These are phyloP conservation scores for Nysson spinosus DNA, from an alignment of 2,888 invertebrate genomes.

Conservation along the genomic window DNA sequence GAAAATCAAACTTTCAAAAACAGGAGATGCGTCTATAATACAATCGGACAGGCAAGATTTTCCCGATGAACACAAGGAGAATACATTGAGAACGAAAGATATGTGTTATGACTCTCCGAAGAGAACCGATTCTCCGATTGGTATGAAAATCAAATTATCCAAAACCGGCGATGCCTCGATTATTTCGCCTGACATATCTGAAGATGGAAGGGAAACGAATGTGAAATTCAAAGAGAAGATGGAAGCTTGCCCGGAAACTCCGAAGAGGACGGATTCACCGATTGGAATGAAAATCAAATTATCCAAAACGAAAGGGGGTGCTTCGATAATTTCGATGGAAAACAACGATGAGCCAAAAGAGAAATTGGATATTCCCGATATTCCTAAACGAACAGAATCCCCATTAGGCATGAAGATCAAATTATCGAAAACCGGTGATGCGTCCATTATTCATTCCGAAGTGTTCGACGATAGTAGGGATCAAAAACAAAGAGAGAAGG, in stretches of 20 bases:
- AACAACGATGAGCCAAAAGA: constrained; percentile 52
- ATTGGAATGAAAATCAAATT: constrained; percentile 74
- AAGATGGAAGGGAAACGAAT: constrained; percentile 51
- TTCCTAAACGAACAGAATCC: constrained; percentile 68
- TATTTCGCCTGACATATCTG: constrained; percentile 54
- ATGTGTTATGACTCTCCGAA: constrained; percentile 45
- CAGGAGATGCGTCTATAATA: constrained; percentile 66
- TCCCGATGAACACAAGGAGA: constrained; percentile 48
- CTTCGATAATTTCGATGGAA: constrained; percentile 62
- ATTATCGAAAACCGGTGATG: constrained; percentile 65
- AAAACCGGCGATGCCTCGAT: constrained; percentile 69
- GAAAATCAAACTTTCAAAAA: constrained; percentile 72
- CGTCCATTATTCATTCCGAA: constrained; percentile 68
- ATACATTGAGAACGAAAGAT: constrained; percentile 45
- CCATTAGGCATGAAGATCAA: constrained; percentile 75
- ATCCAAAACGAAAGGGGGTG: constrained; percentile 61
- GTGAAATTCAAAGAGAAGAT: constrained; percentile 55
- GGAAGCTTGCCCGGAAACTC: constrained; percentile 57
- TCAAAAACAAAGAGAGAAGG: constrained; percentile 44
- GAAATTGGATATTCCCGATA: constrained; percentile 53
- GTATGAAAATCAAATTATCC: constrained; percentile 73
- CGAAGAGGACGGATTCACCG: constrained; percentile 69
- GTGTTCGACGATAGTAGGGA: constrained; percentile 57
- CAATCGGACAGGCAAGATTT: constrained; percentile 57
- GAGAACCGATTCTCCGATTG: constrained; percentile 64